Evolutionary conservation across 2,113 vertebrate species (phyloP).

Genomic region (Alethe diademata): DNA sequence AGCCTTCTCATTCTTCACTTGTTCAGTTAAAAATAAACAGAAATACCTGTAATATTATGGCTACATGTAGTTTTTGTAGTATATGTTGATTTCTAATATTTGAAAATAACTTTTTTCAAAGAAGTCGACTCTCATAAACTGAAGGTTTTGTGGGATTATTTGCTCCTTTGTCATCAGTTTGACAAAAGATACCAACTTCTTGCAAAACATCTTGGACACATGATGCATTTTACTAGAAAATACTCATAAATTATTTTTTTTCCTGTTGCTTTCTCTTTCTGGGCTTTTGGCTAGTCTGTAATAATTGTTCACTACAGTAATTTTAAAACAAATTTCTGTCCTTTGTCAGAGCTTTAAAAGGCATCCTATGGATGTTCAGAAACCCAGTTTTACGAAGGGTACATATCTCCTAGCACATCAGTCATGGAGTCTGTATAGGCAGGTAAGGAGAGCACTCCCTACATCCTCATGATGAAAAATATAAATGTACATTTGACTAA

Average conservation of each 20-base stretch:
- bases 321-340: background rate
- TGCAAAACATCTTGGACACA: background rate
- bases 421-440: background rate
- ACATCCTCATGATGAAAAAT: background rate
- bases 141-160: background rate
- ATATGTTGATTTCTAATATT: background rate
- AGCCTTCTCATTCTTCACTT: background rate
- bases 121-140: background rate
- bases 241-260: background rate
- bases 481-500: background rate
- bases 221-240: background rate
- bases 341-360: background rate
- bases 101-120: conserved; percentile 2
- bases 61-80: background rate
- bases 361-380: background rate
- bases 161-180: background rate
- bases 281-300: background rate
- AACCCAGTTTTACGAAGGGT: background rate
- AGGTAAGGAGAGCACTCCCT: background rate
- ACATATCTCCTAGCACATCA: background rate
- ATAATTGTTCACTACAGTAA: background rate
- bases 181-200: background rate
- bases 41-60: background rate
- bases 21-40: background rate
- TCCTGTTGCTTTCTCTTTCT: background rate